Evolutionary conservation across 2,797 vertebrate genomes (phyloP).

Genomic region (Chelmon rostratus): DNA sequence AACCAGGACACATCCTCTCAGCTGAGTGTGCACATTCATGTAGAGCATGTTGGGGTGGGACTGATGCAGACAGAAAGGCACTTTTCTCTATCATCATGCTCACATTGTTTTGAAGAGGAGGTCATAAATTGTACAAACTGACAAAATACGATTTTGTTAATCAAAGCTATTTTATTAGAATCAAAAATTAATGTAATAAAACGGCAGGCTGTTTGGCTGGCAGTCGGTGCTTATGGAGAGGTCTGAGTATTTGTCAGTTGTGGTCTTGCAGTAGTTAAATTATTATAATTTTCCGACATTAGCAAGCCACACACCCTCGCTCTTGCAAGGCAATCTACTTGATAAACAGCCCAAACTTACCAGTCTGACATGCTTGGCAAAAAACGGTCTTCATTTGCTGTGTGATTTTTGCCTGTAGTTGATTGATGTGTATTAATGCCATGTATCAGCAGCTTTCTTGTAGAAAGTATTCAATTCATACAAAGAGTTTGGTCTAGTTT

Average conservation of each 20-base stretch:
- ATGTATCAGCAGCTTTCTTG: constrained; percentile 20
- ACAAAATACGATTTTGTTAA: no score
- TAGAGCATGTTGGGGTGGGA: no score
- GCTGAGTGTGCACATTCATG: no score
- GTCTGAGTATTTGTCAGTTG: background rate
- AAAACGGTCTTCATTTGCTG: constrained; percentile 45
- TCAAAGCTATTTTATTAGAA: no score
- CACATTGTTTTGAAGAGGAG: no score
- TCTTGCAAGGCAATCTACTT: constrained; percentile 12
- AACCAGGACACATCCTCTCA: no score
- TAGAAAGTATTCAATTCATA: constrained; percentile 27
- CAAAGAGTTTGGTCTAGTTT: constrained; percentile 11
- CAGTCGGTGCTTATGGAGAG: no score
- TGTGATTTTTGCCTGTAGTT: constrained; percentile 32
- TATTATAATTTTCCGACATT: constrained; percentile 42
- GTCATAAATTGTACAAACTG: no score
- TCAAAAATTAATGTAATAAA: no score
- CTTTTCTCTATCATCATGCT: no score
- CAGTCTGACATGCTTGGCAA: constrained; percentile 3
- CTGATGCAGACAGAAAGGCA: no score
- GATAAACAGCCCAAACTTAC: constrained; percentile 19
- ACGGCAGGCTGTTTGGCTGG: no score
- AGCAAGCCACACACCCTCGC: constrained; percentile 9
- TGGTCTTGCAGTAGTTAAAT: constrained; percentile 26
- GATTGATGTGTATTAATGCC: constrained; percentile 24